Percentiles rank a stretch among this genome's conserved stretches.
Conservation (phyloP, 2,797 vertebrate genomes). For the Hydrophis major region DNA sequence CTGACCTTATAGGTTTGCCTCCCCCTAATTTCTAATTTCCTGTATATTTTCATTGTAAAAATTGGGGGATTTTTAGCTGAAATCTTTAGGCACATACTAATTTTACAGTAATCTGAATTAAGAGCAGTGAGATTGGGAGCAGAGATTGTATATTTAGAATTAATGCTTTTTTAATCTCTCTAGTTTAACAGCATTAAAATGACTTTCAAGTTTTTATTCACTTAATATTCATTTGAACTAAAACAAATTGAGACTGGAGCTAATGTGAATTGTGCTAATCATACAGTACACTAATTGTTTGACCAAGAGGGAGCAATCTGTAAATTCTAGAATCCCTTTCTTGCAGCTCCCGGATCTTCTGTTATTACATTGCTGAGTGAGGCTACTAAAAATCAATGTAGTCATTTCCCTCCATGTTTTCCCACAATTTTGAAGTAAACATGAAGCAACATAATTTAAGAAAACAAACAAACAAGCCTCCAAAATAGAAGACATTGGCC, state of each 20-base stretch:
- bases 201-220: not conserved
- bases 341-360: not conserved
- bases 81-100: not conserved
- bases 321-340: not conserved
- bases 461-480: not conserved
- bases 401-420: not conserved
- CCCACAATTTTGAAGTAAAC: not conserved
- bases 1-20: not conserved
- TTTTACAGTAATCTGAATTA: not conserved
- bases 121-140: not conserved
- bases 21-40: not conserved
- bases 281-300: not conserved
- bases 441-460: not conserved
- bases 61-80: not conserved
- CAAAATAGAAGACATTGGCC: not conserved
- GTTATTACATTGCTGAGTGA: not conserved
- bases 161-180: not conserved
- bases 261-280: not conserved
- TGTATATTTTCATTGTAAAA: not conserved
- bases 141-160: not conserved
- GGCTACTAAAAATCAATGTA: not conserved
- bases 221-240: not conserved
- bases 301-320: not conserved
- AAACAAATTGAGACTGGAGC: not conserved
- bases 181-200: not conserved